A percentile compares a stretch with the other conserved stretches of the same genome.
Evolutionary conservation across 2,888 invertebrate genomes (phyloP).

Genomic region (Podabrus alpinus): DNA sequence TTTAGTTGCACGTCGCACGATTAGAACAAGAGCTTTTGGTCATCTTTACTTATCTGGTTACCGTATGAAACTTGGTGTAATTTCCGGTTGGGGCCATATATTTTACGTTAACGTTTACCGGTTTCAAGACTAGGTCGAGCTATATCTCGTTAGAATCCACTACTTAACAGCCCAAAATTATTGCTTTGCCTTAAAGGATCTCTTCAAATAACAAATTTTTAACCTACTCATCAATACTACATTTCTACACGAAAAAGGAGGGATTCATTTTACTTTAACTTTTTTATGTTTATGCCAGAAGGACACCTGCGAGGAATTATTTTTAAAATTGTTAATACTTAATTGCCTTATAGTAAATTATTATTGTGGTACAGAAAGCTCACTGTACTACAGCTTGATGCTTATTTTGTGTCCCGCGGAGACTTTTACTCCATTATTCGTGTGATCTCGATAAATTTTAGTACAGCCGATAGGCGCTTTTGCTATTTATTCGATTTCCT

Average conservation of each 20-base stretch:
- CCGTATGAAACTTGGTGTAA: conserved; percentile 39
- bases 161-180: conserved; percentile 1
- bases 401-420: no score
- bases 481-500: no score
- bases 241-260: neutral
- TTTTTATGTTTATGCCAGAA: no score
- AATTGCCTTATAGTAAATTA: no score
- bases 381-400: no score
- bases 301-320: no score
- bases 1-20: neutral
- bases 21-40: conserved; percentile 9
- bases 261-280: neutral
- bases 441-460: no score
- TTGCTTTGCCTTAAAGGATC: neutral
- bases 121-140: conserved; percentile 27
- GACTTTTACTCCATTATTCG: no score
- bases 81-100: conserved; percentile 45
- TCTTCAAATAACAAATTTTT: neutral
- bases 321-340: no score
- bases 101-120: conserved; percentile 40
- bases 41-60: conserved; percentile 38
- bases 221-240: neutral
- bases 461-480: no score
- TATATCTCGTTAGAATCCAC: conserved; percentile 1
- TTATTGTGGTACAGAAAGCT: no score